Evolutionary conservation across 2,888 invertebrate species (phyloP), one percentile per base, ranked within the genome.

Genomic region (Euplexia lucipara): DNA sequence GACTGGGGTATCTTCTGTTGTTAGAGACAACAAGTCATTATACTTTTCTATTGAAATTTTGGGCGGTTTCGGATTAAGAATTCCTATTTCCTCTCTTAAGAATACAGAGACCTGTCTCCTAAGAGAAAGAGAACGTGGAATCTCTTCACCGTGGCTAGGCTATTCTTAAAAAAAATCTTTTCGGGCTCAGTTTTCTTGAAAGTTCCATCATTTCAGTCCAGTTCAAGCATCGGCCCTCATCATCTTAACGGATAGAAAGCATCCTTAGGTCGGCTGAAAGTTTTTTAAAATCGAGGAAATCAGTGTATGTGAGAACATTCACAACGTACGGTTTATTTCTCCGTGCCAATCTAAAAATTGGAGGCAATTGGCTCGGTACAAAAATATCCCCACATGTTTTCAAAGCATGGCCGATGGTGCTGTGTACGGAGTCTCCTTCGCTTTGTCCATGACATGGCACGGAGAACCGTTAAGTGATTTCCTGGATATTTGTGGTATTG

Each of bases 311-410:
- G 3, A 30, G 39, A 53, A 53, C 26, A 41, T 41, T 53, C 16
- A 53, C 52, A 37, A 4, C 1, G 22, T 37, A 52, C 37, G 52
- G 16, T 52, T 37, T 52, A 37, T 51, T 37, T 52, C 3, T 52
- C 3, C 37, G 37, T 52, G 22, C 22, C 22, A 37, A 32, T 32
- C 32, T 32, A 32, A 26, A 52, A 52, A 52, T 26, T 52, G 51
- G 20, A 34, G 49, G 18, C 0, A 45, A 2, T 1, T 45, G 22
- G n/a, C 45, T 32, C 3, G 32, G 48, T 52, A 37, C 37, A 52
- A 52, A 52, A 52, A 37, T 22, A 0, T 26, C 37, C 22, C 37
- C 22, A 52, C 37, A 2, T 37, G 0, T 37, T 52, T 52, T 37
- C 7, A 37, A 2, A 26, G 37, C 22, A 37, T 52, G 2, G 37